These are phyloP conservation scores for Euplexia lucipara DNA, from an alignment of 2,888 invertebrate genomes.

Conservation along the genomic window DNA sequence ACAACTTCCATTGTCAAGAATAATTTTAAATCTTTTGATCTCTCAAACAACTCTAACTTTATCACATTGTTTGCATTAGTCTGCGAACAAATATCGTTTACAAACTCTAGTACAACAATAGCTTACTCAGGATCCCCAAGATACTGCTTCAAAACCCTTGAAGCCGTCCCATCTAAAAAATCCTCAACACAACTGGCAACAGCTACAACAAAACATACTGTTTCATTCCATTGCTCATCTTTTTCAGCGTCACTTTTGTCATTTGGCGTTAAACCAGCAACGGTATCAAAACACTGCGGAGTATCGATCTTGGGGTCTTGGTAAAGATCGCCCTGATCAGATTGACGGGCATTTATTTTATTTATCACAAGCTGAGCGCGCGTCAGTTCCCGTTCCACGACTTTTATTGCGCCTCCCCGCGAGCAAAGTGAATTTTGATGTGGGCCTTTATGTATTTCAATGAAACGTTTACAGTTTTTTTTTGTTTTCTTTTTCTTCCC, in stretches of 20 bases:
- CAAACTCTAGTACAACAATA: constrained; percentile 59
- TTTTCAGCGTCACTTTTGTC: constrained; percentile 3
- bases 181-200: constrained; percentile 54
- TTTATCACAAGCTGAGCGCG: constrained; percentile 73
- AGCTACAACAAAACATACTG: constrained; percentile 26
- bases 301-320: constrained; percentile 47
- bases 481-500: constrained; percentile 55
- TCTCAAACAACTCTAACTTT: constrained; percentile 52
- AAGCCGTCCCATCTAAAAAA: constrained; percentile 55
- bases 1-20: constrained; percentile 55
- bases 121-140: constrained; percentile 65
- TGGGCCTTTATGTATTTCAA: constrained; percentile 81
- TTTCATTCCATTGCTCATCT: constrained; percentile 35
- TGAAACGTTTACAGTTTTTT: constrained; percentile 79
- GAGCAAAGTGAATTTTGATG: constrained; percentile 88
- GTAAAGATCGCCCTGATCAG: constrained; percentile 65
- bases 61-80: constrained; percentile 57
- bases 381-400: constrained; percentile 68
- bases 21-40: constrained; percentile 61
- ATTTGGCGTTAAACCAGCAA: constrained; percentile 41
- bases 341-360: constrained; percentile 73
- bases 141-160: constrained; percentile 58
- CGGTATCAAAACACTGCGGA: constrained; percentile 40
- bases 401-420: constrained; percentile 79
- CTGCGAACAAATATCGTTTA: constrained; percentile 60